Evolutionary conservation across 2,797 vertebrate species (phyloP).

Genomic region (Cichlasoma orientale): DNA sequence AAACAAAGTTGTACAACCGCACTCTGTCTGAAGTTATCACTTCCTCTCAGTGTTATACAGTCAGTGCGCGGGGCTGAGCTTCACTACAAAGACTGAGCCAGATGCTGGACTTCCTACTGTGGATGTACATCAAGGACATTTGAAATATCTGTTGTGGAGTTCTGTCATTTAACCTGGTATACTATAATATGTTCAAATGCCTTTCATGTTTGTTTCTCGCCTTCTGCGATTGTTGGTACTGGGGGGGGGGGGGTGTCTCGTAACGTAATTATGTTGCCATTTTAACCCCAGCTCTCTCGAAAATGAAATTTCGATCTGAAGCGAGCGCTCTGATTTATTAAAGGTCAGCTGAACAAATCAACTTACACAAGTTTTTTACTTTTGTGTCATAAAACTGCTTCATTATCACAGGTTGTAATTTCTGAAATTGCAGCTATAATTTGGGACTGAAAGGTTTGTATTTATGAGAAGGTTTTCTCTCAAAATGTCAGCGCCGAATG

Average conservation of each 20-base stretch:
- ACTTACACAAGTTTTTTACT: not conserved
- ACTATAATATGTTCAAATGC: not conserved
- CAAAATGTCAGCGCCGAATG: not conserved
- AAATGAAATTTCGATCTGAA: conserved; percentile 53
- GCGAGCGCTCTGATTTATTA: conserved; percentile 28
- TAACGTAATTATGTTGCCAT: conserved; percentile 38
- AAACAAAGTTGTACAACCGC: conserved; percentile 55
- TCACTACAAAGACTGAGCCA: conserved; percentile 38
- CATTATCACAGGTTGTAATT: not conserved
- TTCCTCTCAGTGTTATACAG: conserved; percentile 40
- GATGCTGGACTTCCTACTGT: conserved; percentile 14
- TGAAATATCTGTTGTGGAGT: not conserved
- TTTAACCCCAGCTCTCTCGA: not conserved
- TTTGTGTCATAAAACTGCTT: not conserved
- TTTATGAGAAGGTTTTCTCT: conserved; percentile 12
- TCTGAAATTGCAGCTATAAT: not conserved
- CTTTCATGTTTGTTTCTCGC: not conserved
- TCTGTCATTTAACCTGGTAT: not conserved
- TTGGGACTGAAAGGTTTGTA: conserved; percentile 1
- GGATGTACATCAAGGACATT: conserved; percentile 16
- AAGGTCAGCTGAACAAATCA: conserved; percentile 39
- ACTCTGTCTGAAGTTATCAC: conserved; percentile 57
- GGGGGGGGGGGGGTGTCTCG: not conserved
- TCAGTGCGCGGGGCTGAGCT: conserved; percentile 10
- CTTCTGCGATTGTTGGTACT: not conserved